Evolutionary conservation across 92 coral and sea anemone species (phyloP).

Genomic region (Metridium senile): DNA sequence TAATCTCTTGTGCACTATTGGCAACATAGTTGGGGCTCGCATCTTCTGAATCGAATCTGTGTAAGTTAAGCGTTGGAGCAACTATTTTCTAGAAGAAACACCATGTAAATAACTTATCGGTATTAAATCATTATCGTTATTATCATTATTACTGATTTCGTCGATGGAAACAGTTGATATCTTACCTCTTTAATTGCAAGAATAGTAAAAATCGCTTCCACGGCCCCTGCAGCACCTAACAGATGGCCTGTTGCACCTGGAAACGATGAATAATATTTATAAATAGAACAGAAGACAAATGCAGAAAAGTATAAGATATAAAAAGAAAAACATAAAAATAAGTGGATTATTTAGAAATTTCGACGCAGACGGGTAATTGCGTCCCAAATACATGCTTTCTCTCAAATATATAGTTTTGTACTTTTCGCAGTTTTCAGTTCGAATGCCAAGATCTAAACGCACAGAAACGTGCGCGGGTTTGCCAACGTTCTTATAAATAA

Average conservation of each 20-base stretch:
- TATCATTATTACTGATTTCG: not conserved
- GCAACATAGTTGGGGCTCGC: slow-evolving; percentile 85
- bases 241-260: slow-evolving; percentile 95
- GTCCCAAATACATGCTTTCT: too few species aligned
- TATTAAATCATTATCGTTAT: not conserved
- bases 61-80: slow-evolving; percentile 91
- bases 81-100: slow-evolving; percentile 63
- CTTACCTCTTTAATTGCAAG: slow-evolving; percentile 72
- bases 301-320: too few species aligned
- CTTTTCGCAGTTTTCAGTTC: not conserved
- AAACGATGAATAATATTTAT: too few species aligned
- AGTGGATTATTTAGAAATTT: too few species aligned
- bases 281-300: too few species aligned
- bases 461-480: too few species aligned
- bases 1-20: slow-evolving; percentile 61
- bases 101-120: not conserved
- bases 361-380: too few species aligned
- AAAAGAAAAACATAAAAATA: too few species aligned
- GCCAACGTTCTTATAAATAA: too few species aligned
- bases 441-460: too few species aligned
- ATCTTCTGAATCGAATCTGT: slow-evolving; percentile 74
- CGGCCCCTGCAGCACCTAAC: slow-evolving; percentile 95
- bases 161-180: too few species aligned
- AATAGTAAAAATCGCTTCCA: slow-evolving; percentile 85
- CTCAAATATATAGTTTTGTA: too few species aligned